Percentiles rank a stretch among this genome's conserved stretches.
phyloP scores from a whole-genome alignment of 1,140 invertebrate species.

The Helicoverpa zea region DNA sequence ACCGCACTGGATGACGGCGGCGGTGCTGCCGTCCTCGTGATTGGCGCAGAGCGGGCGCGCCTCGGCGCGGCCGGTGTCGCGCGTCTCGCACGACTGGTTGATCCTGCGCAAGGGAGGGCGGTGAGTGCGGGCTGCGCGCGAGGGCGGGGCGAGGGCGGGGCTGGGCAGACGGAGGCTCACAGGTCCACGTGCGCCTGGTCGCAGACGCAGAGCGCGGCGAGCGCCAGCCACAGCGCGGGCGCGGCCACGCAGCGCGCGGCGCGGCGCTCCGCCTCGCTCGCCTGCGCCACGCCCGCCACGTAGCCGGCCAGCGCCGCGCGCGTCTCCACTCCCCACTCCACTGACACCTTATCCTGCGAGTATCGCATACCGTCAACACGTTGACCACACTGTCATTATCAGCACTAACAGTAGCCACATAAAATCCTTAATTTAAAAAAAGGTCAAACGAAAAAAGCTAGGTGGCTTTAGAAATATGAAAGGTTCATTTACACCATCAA shows the following conservation, averaged over 20 bases:
- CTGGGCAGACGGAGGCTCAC: conserved; percentile 69
- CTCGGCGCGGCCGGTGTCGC: conserved; percentile 60
- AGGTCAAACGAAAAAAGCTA: no score
- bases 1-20: conserved; percentile 97
- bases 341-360: conserved; percentile 93
- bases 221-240: conserved; percentile 96
- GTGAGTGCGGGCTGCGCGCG: conserved; percentile 88
- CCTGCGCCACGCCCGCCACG: conserved; percentile 94
- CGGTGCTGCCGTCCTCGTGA: conserved; percentile 98
- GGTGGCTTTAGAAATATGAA: no score
- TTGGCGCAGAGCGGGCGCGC: conserved; percentile 93
- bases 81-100: conserved; percentile 63
- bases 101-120: conserved; percentile 78
- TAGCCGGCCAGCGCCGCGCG: conserved; percentile 97
- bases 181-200: conserved; percentile 97
- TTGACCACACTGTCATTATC: background rate
- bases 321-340: conserved; percentile 95
- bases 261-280: conserved; percentile 91
- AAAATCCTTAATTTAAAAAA: no score
- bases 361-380: background rate
- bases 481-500: no score
- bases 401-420: background rate
- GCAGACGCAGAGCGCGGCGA: conserved; percentile 97
- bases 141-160: conserved; percentile 53
- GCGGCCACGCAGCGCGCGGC: conserved; percentile 93